Evolutionary conservation across 92 coral and sea anemone species (phyloP), one percentile per base, ranked within the genome.

Genomic region (Paramuricea clavata): DNA sequence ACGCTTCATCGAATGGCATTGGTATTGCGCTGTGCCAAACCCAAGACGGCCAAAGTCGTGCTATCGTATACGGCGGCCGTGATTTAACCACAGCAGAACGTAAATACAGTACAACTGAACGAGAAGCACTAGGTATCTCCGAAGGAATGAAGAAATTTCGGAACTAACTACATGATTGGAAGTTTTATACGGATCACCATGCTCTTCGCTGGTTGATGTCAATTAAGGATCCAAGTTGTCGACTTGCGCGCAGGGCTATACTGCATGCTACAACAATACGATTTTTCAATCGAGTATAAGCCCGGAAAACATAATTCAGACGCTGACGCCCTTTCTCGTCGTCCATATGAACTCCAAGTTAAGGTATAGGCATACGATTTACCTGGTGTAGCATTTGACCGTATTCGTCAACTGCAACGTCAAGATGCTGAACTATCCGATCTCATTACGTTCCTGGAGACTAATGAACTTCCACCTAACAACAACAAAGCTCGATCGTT

Each of bases 391-490:
- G 86, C 74, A 6, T 26, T 39, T 34, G 89, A 78, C 13, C 87
- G 72, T 6, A 72, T 85, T 10, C 65, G 79, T 17, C 43, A 78
- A 59, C 69, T 69, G 0, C 91, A 93, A 43, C 85, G 86, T 2
- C 88, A 72, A 21, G 94, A 92, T 34, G 80, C 91, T 0, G 85
- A 68, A 12, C 76, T 89, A 0, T 16, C 75, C 5, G 90, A 81
- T 12, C 76, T 89, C 15, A 86, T 92, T 28, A 15, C 28, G 0
- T 89, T 85, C 43, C 60, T 89, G 15, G 89, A 86, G 16, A 69
- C 36, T 17, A 73, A 74, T 0, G 22, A 42, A 2, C 79, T 92
- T 1, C 95, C 95, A 13, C 30, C 26, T 17, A 12, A 80, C 17
- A 13, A 83, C 15, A 5, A 13, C 9, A 19, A 17, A 3, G 93